Conservation (phyloP, 2,797 vertebrate species). For the Kryptolebias ocellatus region DNA sequence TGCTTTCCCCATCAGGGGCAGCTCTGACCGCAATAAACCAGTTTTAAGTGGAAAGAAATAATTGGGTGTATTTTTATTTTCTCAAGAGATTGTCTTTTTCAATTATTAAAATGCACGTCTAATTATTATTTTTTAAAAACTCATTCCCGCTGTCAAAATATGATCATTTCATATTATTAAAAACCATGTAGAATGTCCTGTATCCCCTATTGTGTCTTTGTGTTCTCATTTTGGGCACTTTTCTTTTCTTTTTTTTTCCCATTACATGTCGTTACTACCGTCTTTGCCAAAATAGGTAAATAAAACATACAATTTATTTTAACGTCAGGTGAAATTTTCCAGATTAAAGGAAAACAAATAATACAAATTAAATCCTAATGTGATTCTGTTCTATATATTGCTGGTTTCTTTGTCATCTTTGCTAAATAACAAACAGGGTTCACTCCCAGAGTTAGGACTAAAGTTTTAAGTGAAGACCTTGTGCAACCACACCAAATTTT, state of each 20-base stretch:
- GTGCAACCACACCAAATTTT: too few relatives aligned
- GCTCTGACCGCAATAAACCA: constrained; percentile 11
- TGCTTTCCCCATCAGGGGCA: constrained; percentile 11
- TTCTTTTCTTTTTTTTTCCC: background rate
- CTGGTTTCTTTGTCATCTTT: too few relatives aligned
- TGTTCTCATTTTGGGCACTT: background rate
- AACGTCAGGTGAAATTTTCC: too few relatives aligned
- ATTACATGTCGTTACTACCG: too few relatives aligned
- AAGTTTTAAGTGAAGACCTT: too few relatives aligned
- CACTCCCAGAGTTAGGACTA: too few relatives aligned
- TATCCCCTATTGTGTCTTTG: background rate
- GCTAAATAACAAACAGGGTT: too few relatives aligned
- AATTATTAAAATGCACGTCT: background rate
- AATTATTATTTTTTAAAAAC: background rate
- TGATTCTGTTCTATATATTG: too few relatives aligned
- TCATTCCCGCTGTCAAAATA: background rate
- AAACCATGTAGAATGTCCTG: background rate
- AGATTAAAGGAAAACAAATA: too few relatives aligned
- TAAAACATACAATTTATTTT: too few relatives aligned
- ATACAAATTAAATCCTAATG: too few relatives aligned
- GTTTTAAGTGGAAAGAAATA: constrained; percentile 5
- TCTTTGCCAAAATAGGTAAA: too few relatives aligned
- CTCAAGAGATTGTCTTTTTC: background rate
- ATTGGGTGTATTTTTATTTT: background rate
- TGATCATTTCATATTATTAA: background rate